Base-by-base conservation (phyloP, 2,888 invertebrate species). In the Microctonus aethiopoides region DNA sequence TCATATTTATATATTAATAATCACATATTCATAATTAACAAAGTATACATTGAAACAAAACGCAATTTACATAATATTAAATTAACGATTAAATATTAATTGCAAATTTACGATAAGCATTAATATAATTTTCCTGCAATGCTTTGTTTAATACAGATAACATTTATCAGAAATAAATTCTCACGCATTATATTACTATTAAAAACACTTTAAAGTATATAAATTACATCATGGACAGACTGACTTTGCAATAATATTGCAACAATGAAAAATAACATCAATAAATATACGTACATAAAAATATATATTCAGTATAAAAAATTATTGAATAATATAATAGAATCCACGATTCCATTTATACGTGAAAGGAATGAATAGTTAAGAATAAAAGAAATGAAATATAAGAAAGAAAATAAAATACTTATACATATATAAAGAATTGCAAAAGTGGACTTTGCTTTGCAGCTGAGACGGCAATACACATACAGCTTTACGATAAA, bases 391-490 rank as follows among this genome's bases (percentile, higher is more conserved):
- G 57, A 64, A 46, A 61, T 26, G 46, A 46, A 46, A 46, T 46
- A 20, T 64, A 46, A 20, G 36, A 46, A 61, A 29, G n/a, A 56
- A n/a, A n/a, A n/a, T 36, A 61, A 63, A 66, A 71, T 52, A 34
- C 24, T 29, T 64, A 51, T 54, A 56, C n/a, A n/a, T n/a, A 29
- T 65, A 67, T 20, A 26, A 16, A 34, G 11, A 22, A 54, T 69
- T 69, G 29, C 60, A 70, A 65, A 64, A 70, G 60, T 68, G 68
- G 63, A 74, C 73, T 73, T 68, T 74, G 74, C 65, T 63, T 67
- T 70, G 72, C 76, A 76, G 76, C 73, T 76, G 76, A 67, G 68
- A 59, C 66, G 34, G 51, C 62, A 32, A 32, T 20, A 39, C 22
- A 13, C 39, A 22, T 34, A 60, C 7, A 16, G 20, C 20, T 34